These are phyloP conservation scores for Osmerus mordax DNA, from an alignment of 2,113 vertebrate genomes.

Conservation along the genomic window DNA sequence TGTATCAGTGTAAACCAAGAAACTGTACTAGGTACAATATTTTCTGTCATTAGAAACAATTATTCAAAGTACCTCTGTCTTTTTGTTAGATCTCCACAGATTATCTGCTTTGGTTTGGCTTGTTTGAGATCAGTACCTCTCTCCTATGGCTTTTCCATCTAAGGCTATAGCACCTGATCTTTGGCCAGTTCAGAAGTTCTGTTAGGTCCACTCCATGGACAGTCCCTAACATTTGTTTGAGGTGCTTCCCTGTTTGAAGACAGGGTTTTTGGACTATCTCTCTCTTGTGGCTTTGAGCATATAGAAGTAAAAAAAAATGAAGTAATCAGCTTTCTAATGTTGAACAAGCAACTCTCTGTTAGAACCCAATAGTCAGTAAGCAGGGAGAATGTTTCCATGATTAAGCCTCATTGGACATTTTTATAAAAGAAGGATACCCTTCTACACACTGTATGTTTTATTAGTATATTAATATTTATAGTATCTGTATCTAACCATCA, in stretches of 20 bases:
- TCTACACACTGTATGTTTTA: conserved; percentile 33
- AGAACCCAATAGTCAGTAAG: neutral
- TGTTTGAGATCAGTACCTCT: conserved; percentile 21
- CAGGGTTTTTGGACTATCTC: conserved; percentile 44
- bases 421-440: conserved; percentile 8
- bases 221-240: conserved; percentile 34
- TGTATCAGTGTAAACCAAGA: conserved; percentile 30
- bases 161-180: conserved; percentile 27
- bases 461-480: no score
- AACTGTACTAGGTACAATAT: neutral
- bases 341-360: no score
- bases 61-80: conserved; percentile 2
- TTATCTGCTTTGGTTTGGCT: neutral
- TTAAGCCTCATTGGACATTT: no score
- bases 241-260: conserved; percentile 38
- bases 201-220: conserved; percentile 33
- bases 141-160: conserved; percentile 22
- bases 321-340: no score
- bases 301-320: no score
- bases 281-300: neutral
- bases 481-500: conserved; percentile 39
- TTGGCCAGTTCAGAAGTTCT: conserved; percentile 31
- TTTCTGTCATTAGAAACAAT: neutral
- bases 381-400: neutral
- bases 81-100: neutral